Evolutionary conservation across 2,888 invertebrate genomes (phyloP).

Genomic region (Tholera decimalis): DNA sequence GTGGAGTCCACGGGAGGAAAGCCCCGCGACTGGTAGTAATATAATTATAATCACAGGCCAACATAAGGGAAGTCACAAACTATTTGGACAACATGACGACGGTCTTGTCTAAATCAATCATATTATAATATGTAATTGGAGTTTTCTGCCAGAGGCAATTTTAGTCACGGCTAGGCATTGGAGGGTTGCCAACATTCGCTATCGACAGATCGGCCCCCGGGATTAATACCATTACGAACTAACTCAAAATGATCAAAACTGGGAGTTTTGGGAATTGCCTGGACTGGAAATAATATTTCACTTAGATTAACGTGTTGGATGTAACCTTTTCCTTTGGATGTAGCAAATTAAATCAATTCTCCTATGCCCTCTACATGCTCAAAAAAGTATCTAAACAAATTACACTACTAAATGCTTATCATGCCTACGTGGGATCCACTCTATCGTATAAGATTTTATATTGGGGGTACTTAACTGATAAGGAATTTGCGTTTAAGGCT

Average conservation of each 20-base stretch:
- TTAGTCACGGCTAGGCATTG: slow-evolving; percentile 14
- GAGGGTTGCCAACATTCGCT: slow-evolving; percentile 35
- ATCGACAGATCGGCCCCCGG: background rate
- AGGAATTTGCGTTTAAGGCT: no score
- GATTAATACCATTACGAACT: slow-evolving; percentile 21
- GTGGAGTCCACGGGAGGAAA: no score
- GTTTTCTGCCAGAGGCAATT: slow-evolving; percentile 15
- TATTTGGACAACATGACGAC: background rate
- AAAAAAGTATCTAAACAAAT: no score
- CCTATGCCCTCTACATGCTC: no score
- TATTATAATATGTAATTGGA: slow-evolving; percentile 17
- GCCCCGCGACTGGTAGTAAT: no score
- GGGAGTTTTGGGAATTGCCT: background rate
- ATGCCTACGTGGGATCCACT: no score
- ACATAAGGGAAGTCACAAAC: background rate
- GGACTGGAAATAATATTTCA: background rate
- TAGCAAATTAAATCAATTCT: no score
- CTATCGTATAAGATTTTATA: no score
- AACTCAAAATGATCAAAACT: slow-evolving; percentile 21
- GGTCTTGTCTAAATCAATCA: slow-evolving; percentile 13
- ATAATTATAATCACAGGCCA: no score
- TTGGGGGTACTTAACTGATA: no score
- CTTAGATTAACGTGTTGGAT: background rate
- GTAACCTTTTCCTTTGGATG: background rate
- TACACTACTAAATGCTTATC: no score